Percentiles rank a stretch among this genome's conserved stretches.
These are phyloP conservation scores for Tetranychus cinnabarinus DNA, from an alignment of 1,140 invertebrate genomes.

Conservation along the genomic window DNA sequence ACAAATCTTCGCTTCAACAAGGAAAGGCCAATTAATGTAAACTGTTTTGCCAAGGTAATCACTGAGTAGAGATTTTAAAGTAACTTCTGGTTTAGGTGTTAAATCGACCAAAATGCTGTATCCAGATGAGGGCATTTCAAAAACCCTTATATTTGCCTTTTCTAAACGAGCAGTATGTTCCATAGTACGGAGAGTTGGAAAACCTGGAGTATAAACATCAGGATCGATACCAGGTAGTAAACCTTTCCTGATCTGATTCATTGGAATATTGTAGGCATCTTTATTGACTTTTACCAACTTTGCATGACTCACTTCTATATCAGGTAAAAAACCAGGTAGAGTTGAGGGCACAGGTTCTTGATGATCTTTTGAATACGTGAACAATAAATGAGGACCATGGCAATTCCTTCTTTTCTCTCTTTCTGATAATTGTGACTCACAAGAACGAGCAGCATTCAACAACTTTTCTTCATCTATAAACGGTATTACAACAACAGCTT, in stretches of 20 bases:
- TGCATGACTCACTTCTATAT: slow-evolving; percentile 33
- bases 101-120: slow-evolving; percentile 57
- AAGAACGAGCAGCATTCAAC: slow-evolving; percentile 46
- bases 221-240: slow-evolving; percentile 39
- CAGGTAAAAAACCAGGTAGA: slow-evolving; percentile 38
- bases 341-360: slow-evolving; percentile 25
- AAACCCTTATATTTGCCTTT: slow-evolving; percentile 53
- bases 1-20: slow-evolving; percentile 36
- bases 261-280: slow-evolving; percentile 21
- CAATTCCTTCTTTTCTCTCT: slow-evolving; percentile 50
- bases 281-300: slow-evolving; percentile 9
- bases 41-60: slow-evolving; percentile 25
- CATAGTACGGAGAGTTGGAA: slow-evolving; percentile 65
- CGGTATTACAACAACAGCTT: slow-evolving; percentile 85
- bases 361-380: slow-evolving; percentile 32
- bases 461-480: slow-evolving; percentile 74
- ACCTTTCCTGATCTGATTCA: slow-evolving; percentile 39
- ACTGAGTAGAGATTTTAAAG: not conserved
- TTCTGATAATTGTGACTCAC: slow-evolving; percentile 35
- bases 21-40: slow-evolving; percentile 60
- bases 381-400: slow-evolving; percentile 62
- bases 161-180: slow-evolving; percentile 39
- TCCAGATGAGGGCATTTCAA: slow-evolving; percentile 49
- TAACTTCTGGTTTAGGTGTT: not conserved
- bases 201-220: slow-evolving; percentile 57